phyloP scores from a whole-genome alignment of 2,113 vertebrate species.

The Pristiophorus japonicus region DNA sequence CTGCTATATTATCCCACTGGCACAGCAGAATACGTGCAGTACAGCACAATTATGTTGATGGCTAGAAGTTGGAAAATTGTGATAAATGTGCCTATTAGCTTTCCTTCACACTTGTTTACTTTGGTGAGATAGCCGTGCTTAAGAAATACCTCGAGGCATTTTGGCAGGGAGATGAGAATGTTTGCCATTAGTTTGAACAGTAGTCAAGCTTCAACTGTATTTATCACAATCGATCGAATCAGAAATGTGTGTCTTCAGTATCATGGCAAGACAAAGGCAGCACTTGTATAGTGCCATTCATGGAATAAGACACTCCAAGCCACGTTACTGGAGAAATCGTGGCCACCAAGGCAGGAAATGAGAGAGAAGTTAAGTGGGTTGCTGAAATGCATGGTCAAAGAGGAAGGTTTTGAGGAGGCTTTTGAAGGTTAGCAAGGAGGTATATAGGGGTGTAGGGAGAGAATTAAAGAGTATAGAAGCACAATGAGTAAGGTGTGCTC shows the following conservation, averaged over 20 bases:
- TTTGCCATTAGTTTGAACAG: background rate
- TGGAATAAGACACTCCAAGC: background rate
- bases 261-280: background rate
- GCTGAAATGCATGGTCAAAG: too few species aligned
- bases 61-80: background rate
- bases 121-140: background rate
- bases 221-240: background rate
- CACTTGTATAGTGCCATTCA: background rate
- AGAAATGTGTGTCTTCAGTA: background rate
- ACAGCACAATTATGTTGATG: background rate
- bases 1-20: background rate
- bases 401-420: background rate
- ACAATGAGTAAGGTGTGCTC: background rate
- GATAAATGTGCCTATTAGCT: background rate
- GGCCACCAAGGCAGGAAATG: too few species aligned
- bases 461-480: background rate
- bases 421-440: background rate
- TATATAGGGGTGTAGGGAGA: background rate
- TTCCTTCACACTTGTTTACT: background rate
- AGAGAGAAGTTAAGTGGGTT: too few species aligned
- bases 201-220: background rate
- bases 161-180: background rate
- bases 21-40: background rate
- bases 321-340: background rate
- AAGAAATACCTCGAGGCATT: background rate